phyloP scores from a whole-genome alignment of 2,113 vertebrate species.

The Caloenas nicobarica region DNA sequence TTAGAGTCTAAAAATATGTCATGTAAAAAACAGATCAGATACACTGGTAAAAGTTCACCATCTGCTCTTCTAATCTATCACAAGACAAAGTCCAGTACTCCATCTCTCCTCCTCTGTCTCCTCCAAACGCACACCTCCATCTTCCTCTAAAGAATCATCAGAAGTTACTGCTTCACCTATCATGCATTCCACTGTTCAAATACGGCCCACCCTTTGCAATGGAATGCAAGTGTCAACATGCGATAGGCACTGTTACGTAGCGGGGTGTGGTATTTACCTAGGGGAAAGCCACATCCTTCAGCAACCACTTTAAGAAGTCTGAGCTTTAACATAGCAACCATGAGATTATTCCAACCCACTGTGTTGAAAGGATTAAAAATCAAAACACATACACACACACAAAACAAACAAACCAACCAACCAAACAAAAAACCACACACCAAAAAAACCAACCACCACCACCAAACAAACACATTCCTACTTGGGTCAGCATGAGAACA shows the following conservation, averaged over 20 bases:
- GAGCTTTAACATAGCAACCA: not conserved
- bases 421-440: too few relatives aligned
- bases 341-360: not conserved
- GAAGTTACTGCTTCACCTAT: not conserved
- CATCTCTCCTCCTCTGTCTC: not conserved
- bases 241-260: not conserved
- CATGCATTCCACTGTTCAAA: conserved; percentile 10
- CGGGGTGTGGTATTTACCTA: conserved; percentile 54
- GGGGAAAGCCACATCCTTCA: conserved; percentile 67
- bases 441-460: not conserved
- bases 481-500: not conserved
- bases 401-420: not conserved
- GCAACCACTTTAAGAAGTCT: conserved; percentile 39
- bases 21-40: not conserved
- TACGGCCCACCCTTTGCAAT: conserved; percentile 29
- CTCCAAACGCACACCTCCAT: not conserved
- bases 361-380: not conserved
- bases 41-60: not conserved
- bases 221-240: conserved; percentile 59
- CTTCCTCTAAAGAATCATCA: not conserved
- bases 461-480: not conserved
- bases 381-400: not conserved
- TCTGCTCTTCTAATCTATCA: not conserved
- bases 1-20: not conserved
- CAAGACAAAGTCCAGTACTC: conserved; percentile 15